These are phyloP conservation scores for Chironomus riparius DNA, from an alignment of 2,888 invertebrate species.

Conservation along the genomic window DNA sequence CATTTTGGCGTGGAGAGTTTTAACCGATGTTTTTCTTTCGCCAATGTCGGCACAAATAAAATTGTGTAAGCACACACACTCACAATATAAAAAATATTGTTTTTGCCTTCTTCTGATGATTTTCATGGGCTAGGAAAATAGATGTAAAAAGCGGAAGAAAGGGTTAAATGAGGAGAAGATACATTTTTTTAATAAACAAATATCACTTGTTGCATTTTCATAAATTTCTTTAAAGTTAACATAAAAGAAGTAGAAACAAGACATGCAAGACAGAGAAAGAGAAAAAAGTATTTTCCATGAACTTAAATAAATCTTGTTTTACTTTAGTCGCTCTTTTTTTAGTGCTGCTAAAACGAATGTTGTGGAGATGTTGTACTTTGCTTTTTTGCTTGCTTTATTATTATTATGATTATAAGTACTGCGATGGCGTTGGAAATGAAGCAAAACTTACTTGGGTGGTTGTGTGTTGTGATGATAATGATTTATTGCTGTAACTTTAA, in stretches of 20 bases:
- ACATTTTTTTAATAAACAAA: conserved; percentile 8
- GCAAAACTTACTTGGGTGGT: background rate
- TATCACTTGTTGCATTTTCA: conserved; percentile 14
- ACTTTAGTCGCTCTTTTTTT: background rate
- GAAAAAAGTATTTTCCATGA: background rate
- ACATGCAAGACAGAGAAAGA: background rate
- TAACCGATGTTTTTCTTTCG: conserved; percentile 6
- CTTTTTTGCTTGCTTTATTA: too few relatives aligned
- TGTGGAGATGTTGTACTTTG: background rate
- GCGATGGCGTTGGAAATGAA: background rate
- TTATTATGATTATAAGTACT: background rate
- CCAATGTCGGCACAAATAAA: conserved; percentile 1
- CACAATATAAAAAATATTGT: background rate
- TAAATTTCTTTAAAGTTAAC: background rate
- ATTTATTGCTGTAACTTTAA: background rate
- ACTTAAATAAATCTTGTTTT: background rate
- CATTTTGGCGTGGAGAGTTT: conserved; percentile 16
- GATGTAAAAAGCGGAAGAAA: background rate
- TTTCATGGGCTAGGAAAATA: background rate
- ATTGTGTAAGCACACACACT: background rate
- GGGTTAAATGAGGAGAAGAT: conserved; percentile 12
- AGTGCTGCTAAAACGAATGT: background rate
- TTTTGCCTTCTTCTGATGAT: background rate
- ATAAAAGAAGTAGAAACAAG: background rate
- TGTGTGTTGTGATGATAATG: background rate